phyloP scores from a whole-genome alignment of 2,113 vertebrate species.

The Entomyzon cyanotis region DNA sequence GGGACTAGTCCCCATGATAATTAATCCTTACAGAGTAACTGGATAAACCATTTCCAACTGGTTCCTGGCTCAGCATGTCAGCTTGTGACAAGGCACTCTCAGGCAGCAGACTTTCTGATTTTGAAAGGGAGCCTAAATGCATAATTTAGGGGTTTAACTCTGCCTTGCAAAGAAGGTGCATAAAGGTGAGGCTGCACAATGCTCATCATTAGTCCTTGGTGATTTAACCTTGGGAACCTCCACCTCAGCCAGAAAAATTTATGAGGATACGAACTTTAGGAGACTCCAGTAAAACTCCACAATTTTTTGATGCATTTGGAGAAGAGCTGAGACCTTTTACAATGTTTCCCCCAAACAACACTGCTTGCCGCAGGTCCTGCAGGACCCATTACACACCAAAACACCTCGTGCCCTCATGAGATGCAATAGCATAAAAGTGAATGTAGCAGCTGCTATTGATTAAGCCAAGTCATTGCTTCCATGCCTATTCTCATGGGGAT shows the following conservation, averaged over 20 bases:
- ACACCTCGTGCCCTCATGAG: constrained; percentile 6
- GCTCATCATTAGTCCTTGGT: background rate
- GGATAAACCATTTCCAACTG: background rate
- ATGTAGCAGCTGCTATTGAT: constrained; percentile 54
- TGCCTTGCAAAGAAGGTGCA: background rate
- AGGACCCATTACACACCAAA: background rate
- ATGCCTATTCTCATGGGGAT: background rate
- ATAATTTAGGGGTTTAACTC: background rate
- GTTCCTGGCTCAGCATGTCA: background rate
- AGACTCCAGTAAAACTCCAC: background rate
- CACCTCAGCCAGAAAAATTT: background rate
- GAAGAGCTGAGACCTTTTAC: background rate
- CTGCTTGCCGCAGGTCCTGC: background rate
- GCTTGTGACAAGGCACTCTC: background rate
- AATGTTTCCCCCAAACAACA: background rate
- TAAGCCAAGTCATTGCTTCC: constrained; percentile 48
- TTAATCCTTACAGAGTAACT: background rate
- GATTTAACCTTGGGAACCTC: background rate
- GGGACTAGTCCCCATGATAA: background rate
- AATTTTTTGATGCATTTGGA: background rate
- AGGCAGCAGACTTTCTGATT: background rate
- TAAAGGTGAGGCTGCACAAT: background rate
- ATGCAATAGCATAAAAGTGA: constrained; percentile 23
- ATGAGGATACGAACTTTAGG: background rate
- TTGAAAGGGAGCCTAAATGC: constrained; percentile 4